Percentiles rank a stretch among this genome's conserved stretches.
Conservation (phyloP, 2,113 vertebrate genomes). For the Nicator chloris region DNA sequence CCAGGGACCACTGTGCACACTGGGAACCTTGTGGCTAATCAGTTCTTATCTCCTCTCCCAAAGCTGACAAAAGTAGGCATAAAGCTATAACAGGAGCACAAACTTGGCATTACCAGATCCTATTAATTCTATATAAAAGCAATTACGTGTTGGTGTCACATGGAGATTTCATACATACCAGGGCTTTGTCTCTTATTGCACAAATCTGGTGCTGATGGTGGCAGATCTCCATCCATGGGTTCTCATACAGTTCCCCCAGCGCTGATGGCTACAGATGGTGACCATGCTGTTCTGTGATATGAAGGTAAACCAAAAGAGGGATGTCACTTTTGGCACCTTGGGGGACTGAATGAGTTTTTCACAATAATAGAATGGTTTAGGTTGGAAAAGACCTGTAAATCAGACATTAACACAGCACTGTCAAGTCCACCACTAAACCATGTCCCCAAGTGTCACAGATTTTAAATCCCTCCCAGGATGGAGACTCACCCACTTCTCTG, state of each 20-base stretch:
- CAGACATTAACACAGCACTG: neutral
- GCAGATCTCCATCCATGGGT: neutral
- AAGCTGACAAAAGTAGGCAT: neutral
- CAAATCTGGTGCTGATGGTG: neutral
- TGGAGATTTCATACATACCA: neutral
- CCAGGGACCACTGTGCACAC: neutral
- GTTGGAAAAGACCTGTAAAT: neutral
- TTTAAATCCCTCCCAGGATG: neutral
- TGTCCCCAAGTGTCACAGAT: neutral
- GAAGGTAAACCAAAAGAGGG: neutral
- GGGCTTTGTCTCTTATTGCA: neutral
- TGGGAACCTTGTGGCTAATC: fast-evolving
- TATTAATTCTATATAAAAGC: neutral
- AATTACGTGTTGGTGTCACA: neutral
- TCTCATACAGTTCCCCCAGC: neutral
- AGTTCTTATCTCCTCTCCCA: neutral
- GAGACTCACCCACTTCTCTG: neutral
- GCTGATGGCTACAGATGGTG: neutral
- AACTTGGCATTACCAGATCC: neutral
- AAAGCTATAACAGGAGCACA: neutral
- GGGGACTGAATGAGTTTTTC: neutral
- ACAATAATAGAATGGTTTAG: neutral
- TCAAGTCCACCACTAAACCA: neutral
- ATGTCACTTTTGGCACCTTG: neutral
- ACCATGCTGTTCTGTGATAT: neutral